Evolutionary conservation across 2,888 invertebrate genomes (phyloP).

Genomic region (Griposia aprilina): DNA sequence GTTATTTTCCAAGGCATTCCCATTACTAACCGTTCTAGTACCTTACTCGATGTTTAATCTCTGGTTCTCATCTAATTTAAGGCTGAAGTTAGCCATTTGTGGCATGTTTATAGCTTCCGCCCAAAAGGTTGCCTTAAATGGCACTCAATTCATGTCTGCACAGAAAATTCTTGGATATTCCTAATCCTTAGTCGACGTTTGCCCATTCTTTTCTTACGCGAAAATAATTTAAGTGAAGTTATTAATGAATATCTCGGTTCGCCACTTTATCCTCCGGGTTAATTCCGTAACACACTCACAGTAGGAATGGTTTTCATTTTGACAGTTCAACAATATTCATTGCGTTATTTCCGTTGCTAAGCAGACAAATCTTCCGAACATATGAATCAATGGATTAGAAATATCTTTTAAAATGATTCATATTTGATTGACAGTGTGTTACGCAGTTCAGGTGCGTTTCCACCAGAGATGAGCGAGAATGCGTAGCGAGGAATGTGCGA

Average conservation of each 20-base stretch:
- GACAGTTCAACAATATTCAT: too few relatives aligned
- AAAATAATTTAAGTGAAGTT: not conserved
- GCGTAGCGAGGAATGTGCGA: too few relatives aligned
- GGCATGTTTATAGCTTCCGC: slow-evolving; percentile 36
- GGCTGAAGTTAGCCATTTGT: not conserved
- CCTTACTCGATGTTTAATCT: not conserved
- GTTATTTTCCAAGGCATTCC: not conserved
- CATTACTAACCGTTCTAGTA: not conserved
- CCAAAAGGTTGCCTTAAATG: slow-evolving; percentile 34
- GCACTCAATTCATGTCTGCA: not conserved
- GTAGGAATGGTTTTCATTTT: too few relatives aligned
- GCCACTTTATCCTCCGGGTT: not conserved
- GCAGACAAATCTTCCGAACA: too few relatives aligned
- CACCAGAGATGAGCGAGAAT: too few relatives aligned
- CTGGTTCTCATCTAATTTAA: slow-evolving; percentile 22
- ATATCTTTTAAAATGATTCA: too few relatives aligned
- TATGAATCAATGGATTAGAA: too few relatives aligned
- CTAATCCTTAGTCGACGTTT: not conserved
- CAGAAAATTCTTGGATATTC: not conserved
- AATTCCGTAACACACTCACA: too few relatives aligned
- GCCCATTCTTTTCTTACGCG: too few relatives aligned
- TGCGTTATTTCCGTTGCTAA: too few relatives aligned
- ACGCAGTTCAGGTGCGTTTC: too few relatives aligned
- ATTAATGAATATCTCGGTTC: not conserved
- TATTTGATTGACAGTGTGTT: too few relatives aligned